Evolutionary conservation across 2,113 vertebrate genomes (phyloP).

Genomic region (Lophochroa leadbeateri): DNA sequence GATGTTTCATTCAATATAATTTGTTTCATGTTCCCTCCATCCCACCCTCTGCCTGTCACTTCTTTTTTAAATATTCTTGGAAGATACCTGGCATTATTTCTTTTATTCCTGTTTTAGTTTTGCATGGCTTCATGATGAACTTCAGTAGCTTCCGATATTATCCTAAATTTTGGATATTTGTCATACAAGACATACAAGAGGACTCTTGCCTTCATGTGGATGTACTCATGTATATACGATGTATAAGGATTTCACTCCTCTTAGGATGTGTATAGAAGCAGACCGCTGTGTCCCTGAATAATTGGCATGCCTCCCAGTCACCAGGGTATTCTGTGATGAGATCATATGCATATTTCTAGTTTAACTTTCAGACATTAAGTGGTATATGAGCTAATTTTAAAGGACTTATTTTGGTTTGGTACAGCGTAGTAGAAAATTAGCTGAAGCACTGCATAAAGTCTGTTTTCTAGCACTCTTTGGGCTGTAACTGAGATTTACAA

Average conservation of each 20-base stretch:
- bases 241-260: accelerated
- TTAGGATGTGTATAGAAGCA: neutral
- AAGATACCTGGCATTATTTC: neutral
- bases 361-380: neutral
- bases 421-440: neutral
- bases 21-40: neutral
- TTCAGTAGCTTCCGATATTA: neutral
- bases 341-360: neutral
- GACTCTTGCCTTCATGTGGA: neutral
- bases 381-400: neutral
- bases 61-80: neutral
- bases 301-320: neutral
- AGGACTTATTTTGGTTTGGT: neutral
- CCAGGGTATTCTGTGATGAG: neutral
- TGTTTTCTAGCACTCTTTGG: neutral
- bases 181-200: too few relatives aligned
- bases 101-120: neutral
- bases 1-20: neutral
- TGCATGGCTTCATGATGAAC: neutral
- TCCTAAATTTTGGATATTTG: neutral
- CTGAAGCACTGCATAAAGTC: neutral
- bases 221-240: neutral
- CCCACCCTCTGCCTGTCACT: neutral
- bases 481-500: neutral
- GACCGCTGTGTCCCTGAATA: neutral